phyloP scores from a whole-genome alignment of 2,113 vertebrate genomes.

The Zapornia atra region DNA sequence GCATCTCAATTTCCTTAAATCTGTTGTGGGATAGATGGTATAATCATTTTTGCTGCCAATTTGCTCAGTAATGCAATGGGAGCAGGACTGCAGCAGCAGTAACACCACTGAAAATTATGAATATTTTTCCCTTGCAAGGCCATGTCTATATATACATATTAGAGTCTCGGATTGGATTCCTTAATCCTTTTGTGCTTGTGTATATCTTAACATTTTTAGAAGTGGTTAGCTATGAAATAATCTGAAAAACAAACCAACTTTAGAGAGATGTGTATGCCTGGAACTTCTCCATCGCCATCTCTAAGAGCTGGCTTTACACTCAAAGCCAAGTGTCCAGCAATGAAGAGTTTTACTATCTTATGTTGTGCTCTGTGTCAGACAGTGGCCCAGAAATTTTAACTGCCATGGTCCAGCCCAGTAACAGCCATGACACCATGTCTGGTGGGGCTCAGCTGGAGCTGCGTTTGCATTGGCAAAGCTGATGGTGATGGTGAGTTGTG shows the following conservation, averaged over 20 bases:
- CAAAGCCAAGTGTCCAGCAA: neutral
- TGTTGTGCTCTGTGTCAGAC: neutral
- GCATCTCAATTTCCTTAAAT: neutral
- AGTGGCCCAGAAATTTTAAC: neutral
- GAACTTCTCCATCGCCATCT: neutral
- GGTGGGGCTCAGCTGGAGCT: neutral
- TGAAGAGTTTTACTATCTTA: neutral
- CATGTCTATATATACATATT: neutral
- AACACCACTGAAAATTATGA: neutral
- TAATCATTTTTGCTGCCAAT: neutral
- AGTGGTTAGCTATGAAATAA: neutral
- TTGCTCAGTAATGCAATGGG: neutral
- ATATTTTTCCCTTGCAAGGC: neutral
- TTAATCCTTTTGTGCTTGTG: neutral
- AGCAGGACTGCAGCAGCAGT: neutral
- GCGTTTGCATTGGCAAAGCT: neutral
- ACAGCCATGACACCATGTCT: neutral
- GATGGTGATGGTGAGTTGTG: neutral
- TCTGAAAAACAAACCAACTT: neutral
- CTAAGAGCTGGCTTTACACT: neutral
- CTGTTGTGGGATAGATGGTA: neutral
- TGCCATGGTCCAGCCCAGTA: neutral
- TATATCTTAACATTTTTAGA: neutral
- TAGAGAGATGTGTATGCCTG: neutral
- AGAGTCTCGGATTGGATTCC: neutral